Percentiles rank a stretch among this genome's conserved stretches.
These are phyloP conservation scores for Macrochelys suwanniensis DNA, from an alignment of 2,797 vertebrate species.

Conservation along the genomic window DNA sequence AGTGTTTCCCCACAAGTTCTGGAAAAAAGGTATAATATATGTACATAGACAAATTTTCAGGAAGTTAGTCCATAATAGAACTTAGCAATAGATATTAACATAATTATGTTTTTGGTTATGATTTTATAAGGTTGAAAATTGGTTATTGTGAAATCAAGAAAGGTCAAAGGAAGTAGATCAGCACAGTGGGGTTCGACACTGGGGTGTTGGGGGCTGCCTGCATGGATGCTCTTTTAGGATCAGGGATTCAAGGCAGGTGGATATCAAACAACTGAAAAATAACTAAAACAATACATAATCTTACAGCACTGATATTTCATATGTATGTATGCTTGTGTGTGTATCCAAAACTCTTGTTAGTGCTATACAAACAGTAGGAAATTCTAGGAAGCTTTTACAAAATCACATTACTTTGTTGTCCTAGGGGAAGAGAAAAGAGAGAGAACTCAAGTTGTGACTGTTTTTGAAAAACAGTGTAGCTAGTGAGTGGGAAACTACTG, in stretches of 20 bases:
- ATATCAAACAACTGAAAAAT: neutral
- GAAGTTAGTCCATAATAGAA: neutral
- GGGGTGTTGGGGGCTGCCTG: neutral
- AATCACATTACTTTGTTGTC: neutral
- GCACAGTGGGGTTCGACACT: neutral
- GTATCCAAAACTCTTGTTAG: neutral
- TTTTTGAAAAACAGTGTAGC: slow-evolving; percentile 50
- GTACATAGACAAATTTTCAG: neutral
- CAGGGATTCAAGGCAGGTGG: neutral
- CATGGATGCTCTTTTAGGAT: neutral
- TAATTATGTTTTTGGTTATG: neutral
- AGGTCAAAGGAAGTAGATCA: neutral
- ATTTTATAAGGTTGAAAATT: neutral
- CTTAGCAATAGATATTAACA: neutral
- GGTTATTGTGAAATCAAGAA: neutral
- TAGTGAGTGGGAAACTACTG: slow-evolving; percentile 72
- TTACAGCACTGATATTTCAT: neutral
- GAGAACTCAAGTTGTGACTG: slow-evolving; percentile 58
- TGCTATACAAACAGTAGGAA: slow-evolving; percentile 11
- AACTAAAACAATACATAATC: neutral
- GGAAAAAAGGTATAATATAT: neutral
- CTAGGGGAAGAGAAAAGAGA: slow-evolving; percentile 25
- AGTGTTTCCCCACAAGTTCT: neutral
- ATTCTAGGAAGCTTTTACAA: neutral
- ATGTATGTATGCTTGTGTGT: neutral